A percentile compares a stretch with the other conserved stretches of the same genome.
Conservation (phyloP, 2,888 invertebrate genomes). For the Trissolcus brochymenae region DNA sequence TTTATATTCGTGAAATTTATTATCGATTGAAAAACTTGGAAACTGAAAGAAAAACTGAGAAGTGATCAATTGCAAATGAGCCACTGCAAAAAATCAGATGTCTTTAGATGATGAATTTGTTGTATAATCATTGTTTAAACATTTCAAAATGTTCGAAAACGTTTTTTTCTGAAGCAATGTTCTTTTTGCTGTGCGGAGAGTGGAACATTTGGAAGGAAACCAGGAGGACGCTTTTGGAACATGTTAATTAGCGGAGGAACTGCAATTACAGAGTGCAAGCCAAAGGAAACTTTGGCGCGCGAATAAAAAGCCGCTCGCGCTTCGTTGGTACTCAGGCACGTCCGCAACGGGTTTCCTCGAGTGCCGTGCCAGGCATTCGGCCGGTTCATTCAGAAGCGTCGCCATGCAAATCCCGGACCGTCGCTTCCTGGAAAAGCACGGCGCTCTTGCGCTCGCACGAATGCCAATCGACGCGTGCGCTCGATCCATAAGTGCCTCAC, state of each 20-base stretch:
- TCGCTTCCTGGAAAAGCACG: conserved; percentile 26
- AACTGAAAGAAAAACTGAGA: no score
- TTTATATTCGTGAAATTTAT: no score
- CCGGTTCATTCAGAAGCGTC: conserved; percentile 41
- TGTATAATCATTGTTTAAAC: no score
- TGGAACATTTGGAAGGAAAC: no score
- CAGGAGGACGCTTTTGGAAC: no score
- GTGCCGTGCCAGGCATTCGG: conserved; percentile 6
- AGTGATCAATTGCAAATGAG: no score
- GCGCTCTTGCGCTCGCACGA: conserved; percentile 23
- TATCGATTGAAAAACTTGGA: no score
- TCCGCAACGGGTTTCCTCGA: conserved; percentile 24
- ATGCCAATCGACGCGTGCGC: conserved; percentile 34
- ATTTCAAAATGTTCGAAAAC: no score
- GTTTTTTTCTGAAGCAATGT: no score
- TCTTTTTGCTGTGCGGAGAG: no score
- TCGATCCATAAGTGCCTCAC: conserved; percentile 13
- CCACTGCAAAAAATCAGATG: background rate
- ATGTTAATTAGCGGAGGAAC: no score
- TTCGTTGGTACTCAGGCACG: background rate
- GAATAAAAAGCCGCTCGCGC: conserved; percentile 1
- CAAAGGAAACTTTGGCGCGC: conserved; percentile 9
- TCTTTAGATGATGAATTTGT: no score
- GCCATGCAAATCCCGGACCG: conserved; percentile 34
- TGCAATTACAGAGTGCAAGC: background rate